Evolutionary conservation across 2,888 invertebrate species (phyloP).

Genomic region (Caenorhabditis drosophilae): DNA sequence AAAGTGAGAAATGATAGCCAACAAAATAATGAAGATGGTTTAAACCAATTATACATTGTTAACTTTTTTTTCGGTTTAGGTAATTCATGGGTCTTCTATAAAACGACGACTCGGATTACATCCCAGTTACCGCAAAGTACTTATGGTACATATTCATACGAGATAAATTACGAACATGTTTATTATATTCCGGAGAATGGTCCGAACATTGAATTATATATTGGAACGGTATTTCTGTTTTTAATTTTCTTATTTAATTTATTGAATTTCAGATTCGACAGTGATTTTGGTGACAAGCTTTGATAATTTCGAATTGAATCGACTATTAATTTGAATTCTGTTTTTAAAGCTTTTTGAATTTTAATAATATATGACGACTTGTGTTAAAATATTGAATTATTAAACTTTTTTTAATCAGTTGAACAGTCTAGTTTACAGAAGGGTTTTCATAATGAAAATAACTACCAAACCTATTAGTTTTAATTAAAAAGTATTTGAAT

Average conservation of each 20-base stretch:
- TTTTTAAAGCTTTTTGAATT: background rate
- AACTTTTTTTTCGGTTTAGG: background rate
- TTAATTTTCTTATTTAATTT: background rate
- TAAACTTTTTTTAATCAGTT: too few relatives aligned
- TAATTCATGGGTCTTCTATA: background rate
- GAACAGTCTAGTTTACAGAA: background rate
- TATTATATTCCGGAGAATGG: constrained; percentile 6
- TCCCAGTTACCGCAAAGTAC: background rate
- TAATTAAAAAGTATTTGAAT: too few relatives aligned
- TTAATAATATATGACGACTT: background rate
- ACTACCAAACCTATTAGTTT: background rate
- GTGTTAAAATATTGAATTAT: background rate
- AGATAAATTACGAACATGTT: background rate
- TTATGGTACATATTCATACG: background rate
- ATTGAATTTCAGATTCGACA: constrained; percentile 4
- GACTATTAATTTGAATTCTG: background rate
- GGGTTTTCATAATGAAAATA: background rate
- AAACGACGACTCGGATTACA: background rate
- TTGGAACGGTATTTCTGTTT: background rate
- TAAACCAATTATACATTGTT: background rate
- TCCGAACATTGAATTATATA: constrained; percentile 2
- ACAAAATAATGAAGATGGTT: background rate
- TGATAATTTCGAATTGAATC: too few relatives aligned
- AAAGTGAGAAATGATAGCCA: background rate
- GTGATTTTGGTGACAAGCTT: background rate